Percentiles rank a stretch among this genome's conserved stretches.
These are phyloP conservation scores for Lasioglossum lativentre DNA, from an alignment of 2,888 invertebrate species.

Conservation along the genomic window DNA sequence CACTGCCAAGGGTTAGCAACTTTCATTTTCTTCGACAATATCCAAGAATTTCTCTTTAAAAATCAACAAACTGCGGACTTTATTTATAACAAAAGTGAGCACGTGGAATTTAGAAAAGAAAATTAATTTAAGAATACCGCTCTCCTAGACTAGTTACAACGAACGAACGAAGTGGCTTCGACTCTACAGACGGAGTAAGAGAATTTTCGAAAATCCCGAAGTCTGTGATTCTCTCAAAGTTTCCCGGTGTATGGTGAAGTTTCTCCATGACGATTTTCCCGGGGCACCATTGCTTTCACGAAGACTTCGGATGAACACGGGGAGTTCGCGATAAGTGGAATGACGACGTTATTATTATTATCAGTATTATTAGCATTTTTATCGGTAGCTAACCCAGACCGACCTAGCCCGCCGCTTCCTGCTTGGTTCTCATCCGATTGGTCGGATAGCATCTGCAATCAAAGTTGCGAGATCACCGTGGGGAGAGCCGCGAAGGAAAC, in stretches of 20 bases:
- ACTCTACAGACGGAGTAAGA: no score
- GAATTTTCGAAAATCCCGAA: background rate
- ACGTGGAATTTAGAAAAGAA: background rate
- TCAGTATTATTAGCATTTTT: slow-evolving; percentile 14
- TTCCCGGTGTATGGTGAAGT: background rate
- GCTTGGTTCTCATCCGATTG: background rate
- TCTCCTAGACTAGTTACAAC: no score
- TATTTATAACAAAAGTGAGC: background rate
- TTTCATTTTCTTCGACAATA: no score
- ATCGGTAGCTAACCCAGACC: background rate
- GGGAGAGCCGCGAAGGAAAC: background rate
- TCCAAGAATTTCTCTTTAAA: no score
- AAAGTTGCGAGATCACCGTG: slow-evolving; percentile 5
- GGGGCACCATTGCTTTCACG: background rate
- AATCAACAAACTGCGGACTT: no score
- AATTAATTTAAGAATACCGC: background rate
- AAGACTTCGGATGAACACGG: background rate
- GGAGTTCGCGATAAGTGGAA: slow-evolving; percentile 2
- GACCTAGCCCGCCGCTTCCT: background rate
- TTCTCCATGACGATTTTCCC: background rate
- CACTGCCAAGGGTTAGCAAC: no score
- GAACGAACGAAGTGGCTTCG: no score
- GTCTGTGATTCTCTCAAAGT: background rate
- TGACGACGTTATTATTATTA: background rate
- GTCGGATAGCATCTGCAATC: slow-evolving; percentile 13